Conservation (phyloP, 1,140 invertebrate genomes). For the Ylistrum balloti region DNA sequence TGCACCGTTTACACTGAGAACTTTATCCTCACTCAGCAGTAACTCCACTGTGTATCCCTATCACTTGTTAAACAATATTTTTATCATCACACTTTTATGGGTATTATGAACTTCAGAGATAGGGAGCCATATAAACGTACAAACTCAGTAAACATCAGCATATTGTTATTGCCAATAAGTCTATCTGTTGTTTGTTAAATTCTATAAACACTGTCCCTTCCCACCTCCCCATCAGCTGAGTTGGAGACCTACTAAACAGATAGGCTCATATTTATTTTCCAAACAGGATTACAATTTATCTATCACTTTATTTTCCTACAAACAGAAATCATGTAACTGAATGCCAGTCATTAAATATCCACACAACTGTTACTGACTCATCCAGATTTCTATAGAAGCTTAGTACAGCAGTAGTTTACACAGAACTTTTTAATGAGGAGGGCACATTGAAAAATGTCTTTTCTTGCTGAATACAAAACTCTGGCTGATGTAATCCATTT, state of each 20-base stretch:
- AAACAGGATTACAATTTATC: slow-evolving; percentile 19
- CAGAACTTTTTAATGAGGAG: no score
- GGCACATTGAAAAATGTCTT: no score
- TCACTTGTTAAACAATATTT: slow-evolving; percentile 8
- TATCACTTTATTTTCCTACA: background rate
- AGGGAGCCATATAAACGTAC: background rate
- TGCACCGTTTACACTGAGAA: background rate
- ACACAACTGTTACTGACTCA: background rate
- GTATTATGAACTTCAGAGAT: background rate
- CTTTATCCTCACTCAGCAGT: background rate
- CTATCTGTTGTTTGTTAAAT: background rate
- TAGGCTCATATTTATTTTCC: background rate
- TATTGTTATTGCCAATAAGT: background rate
- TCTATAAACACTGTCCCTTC: background rate
- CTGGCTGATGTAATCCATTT: no score
- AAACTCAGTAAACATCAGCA: background rate
- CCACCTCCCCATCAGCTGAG: background rate
- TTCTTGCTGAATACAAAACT: no score
- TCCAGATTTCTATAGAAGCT: background rate
- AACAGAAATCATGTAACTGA: background rate
- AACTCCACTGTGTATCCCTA: background rate
- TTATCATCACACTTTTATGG: background rate
- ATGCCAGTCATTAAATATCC: background rate
- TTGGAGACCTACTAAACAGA: background rate
- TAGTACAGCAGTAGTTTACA: no score